These are phyloP conservation scores for Nixonia krombeini DNA, from an alignment of 1,140 invertebrate species.

Conservation along the genomic window DNA sequence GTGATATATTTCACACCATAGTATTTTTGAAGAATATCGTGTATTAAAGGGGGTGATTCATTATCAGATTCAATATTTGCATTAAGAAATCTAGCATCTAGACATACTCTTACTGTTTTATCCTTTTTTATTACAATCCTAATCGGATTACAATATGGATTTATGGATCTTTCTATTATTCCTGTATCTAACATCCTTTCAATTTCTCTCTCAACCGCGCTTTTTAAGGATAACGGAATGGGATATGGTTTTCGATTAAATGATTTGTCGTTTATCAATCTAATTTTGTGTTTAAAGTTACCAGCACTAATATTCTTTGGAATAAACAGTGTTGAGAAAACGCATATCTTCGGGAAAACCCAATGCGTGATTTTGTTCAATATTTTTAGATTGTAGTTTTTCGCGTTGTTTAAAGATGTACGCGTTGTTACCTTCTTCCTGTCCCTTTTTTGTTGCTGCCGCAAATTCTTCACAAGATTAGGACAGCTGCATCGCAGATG, in stretches of 20 bases:
- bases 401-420: too few species aligned
- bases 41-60: slow-evolving; percentile 16
- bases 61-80: slow-evolving; percentile 10
- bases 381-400: too few species aligned
- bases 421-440: too few species aligned
- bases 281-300: too few species aligned
- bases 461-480: too few species aligned
- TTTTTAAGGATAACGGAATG: slow-evolving; percentile 5
- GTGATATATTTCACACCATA: slow-evolving; percentile 10
- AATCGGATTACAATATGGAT: slow-evolving; percentile 30
- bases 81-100: slow-evolving; percentile 49
- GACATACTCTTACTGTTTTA: slow-evolving; percentile 48
- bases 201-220: slow-evolving; percentile 8
- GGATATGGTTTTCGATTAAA: slow-evolving; percentile 32
- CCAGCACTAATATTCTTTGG: too few species aligned
- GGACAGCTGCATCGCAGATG: too few species aligned
- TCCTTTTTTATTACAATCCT: slow-evolving; percentile 48
- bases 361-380: too few species aligned
- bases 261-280: too few species aligned
- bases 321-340: too few species aligned
- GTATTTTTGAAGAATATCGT: slow-evolving; percentile 16
- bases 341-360: too few species aligned
- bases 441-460: too few species aligned
- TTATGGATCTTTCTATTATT: slow-evolving; percentile 23
- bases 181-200: slow-evolving; percentile 14